A percentile compares a stretch with the other conserved stretches of the same genome.
Evolutionary conservation across 2,888 invertebrate genomes (phyloP).

Genomic region (Saturnia pavonia): DNA sequence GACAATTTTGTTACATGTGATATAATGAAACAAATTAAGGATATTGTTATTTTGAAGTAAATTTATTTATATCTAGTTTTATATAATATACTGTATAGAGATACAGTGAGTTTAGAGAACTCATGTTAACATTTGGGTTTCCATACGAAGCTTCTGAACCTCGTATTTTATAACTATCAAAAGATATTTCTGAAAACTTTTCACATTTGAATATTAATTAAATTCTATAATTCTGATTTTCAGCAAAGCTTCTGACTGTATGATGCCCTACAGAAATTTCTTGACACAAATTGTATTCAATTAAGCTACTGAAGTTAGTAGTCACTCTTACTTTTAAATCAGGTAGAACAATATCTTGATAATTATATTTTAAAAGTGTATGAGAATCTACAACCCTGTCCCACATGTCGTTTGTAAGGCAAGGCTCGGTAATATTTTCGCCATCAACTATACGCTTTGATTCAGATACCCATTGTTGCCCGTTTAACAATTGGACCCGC

Average conservation of each 20-base stretch:
- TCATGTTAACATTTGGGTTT: no score
- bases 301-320: background rate
- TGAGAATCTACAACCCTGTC: conserved; percentile 19
- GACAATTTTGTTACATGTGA: background rate
- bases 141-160: no score
- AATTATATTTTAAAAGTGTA: background rate
- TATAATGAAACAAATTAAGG: no score
- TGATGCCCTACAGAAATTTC: background rate
- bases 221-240: no score
- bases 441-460: conserved; percentile 70
- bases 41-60: no score
- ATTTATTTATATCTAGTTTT: no score
- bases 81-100: no score
- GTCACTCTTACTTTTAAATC: background rate
- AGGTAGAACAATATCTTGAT: background rate
- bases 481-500: conserved; percentile 55
- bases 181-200: no score
- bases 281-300: background rate
- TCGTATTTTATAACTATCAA: no score
- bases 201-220: no score
- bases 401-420: conserved; percentile 9
- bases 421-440: conserved; percentile 46
- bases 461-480: conserved; percentile 66
- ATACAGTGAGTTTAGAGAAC: no score
- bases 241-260: no score